A percentile compares a stretch with the other conserved stretches of the same genome.
phyloP scores from a whole-genome alignment of 2,113 vertebrate species.

The Pseudorhombus dupliciocellatus region DNA sequence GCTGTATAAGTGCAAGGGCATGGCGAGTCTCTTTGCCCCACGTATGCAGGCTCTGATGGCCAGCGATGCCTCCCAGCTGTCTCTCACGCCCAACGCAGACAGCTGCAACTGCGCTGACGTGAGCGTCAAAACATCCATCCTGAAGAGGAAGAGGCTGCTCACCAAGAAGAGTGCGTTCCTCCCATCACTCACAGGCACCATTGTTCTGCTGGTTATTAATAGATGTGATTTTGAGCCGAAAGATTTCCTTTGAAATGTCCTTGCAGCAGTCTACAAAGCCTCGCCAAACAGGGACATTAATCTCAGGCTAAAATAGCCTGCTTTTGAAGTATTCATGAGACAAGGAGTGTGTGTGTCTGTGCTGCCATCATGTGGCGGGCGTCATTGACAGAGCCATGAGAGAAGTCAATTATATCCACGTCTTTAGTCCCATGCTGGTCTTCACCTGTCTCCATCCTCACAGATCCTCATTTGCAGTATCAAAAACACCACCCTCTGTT shows the following conservation, averaged over 20 bases:
- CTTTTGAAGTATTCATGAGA: constrained; percentile 47
- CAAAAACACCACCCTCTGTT: constrained; percentile 3
- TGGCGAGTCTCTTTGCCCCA: constrained; percentile 75
- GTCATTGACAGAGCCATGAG: background rate
- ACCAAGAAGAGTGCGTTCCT: constrained; percentile 87
- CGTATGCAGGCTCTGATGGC: constrained; percentile 81
- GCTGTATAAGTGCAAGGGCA: constrained; percentile 93
- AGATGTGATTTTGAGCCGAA: constrained; percentile 43
- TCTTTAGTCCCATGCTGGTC: background rate
- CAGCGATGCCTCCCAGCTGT: constrained; percentile 81
- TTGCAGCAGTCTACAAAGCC: constrained; percentile 43
- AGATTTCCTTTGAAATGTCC: constrained; percentile 57
- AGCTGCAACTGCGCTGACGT: constrained; percentile 83
- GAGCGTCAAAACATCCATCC: constrained; percentile 75
- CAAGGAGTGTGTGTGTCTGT: constrained; percentile 39
- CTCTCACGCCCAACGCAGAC: constrained; percentile 62
- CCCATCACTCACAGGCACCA: constrained; percentile 20
- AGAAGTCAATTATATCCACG: background rate
- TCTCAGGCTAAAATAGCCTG: constrained; percentile 41
- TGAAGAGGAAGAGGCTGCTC: constrained; percentile 85
- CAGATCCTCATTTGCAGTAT: background rate
- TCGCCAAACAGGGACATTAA: constrained; percentile 48
- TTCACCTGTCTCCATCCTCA: background rate
- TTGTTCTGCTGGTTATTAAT: constrained; percentile 38
- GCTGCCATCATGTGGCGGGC: constrained; percentile 73